Conservation (phyloP, 2,888 invertebrate genomes). For the Fragum whitleyi region DNA sequence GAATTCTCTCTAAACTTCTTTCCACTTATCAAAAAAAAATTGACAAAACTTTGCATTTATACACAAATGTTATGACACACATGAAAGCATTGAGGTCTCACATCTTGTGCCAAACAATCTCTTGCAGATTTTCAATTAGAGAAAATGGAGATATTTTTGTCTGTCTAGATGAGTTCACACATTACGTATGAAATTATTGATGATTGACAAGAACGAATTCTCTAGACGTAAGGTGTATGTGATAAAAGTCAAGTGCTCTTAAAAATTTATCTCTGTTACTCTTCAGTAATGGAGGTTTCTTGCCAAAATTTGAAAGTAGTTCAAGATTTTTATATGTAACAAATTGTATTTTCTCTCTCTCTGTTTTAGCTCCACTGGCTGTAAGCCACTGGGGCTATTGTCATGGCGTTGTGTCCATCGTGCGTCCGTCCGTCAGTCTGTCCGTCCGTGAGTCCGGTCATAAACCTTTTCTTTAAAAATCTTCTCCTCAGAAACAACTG, state of each 20-base stretch:
- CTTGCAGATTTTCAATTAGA: background rate
- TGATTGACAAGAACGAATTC: background rate
- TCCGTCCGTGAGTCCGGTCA: too few species aligned
- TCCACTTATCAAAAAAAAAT: too few species aligned
- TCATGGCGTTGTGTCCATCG: too few species aligned
- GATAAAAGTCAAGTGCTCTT: slow-evolving; percentile 4
- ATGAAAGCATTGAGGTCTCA: background rate
- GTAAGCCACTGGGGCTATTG: too few species aligned
- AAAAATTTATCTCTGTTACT: background rate
- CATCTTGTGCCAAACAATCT: background rate
- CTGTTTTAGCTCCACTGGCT: too few species aligned
- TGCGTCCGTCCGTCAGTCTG: too few species aligned
- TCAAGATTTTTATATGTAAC: background rate
- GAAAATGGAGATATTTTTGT: background rate
- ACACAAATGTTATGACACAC: too few species aligned
- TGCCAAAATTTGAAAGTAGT: background rate
- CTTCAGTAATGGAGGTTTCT: background rate
- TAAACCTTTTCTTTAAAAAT: too few species aligned
- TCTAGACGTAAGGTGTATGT: background rate
- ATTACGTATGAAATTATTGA: background rate
- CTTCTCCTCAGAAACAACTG: too few species aligned
- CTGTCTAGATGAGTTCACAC: too few species aligned
- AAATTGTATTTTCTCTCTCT: background rate
- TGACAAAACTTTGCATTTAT: too few species aligned
- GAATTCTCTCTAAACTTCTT: too few species aligned